These are phyloP conservation scores for Betta splendens DNA, from an alignment of 2,797 vertebrate species.

Conservation along the genomic window DNA sequence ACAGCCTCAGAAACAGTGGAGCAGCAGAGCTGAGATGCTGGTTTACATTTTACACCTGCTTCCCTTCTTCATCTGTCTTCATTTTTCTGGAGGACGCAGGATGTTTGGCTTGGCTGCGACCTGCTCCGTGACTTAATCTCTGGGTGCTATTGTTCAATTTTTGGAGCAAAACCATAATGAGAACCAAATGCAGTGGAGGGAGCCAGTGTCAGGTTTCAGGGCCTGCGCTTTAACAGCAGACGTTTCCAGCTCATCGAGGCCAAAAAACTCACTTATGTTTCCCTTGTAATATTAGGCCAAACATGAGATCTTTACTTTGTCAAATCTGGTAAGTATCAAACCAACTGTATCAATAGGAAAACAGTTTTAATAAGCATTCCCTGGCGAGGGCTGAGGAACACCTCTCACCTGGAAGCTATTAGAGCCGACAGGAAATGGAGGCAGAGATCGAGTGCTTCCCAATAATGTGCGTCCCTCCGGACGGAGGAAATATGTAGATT, in stretches of 20 bases:
- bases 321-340: conserved; percentile 80
- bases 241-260: conserved; percentile 73
- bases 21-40: conserved; percentile 13
- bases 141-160: conserved; percentile 80
- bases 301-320: conserved; percentile 83
- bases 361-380: conserved; percentile 80
- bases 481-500: conserved; percentile 76
- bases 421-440: conserved; percentile 77
- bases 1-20: too few relatives aligned
- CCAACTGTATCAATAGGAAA: conserved; percentile 79
- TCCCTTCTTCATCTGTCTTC: conserved; percentile 77
- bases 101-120: conserved; percentile 81
- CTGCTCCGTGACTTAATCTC: conserved; percentile 81
- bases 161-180: conserved; percentile 76
- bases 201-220: conserved; percentile 69
- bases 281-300: conserved; percentile 81
- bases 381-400: conserved; percentile 66
- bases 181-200: conserved; percentile 77
- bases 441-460: conserved; percentile 76
- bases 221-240: conserved; percentile 74
- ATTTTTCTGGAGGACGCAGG: conserved; percentile 76
- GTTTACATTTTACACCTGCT: conserved; percentile 80
- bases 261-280: conserved; percentile 80
- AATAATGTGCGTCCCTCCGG: conserved; percentile 68
- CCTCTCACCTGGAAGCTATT: conserved; percentile 83